phyloP scores from a whole-genome alignment of 2,888 invertebrate genomes.

The Lasius platythorax region DNA sequence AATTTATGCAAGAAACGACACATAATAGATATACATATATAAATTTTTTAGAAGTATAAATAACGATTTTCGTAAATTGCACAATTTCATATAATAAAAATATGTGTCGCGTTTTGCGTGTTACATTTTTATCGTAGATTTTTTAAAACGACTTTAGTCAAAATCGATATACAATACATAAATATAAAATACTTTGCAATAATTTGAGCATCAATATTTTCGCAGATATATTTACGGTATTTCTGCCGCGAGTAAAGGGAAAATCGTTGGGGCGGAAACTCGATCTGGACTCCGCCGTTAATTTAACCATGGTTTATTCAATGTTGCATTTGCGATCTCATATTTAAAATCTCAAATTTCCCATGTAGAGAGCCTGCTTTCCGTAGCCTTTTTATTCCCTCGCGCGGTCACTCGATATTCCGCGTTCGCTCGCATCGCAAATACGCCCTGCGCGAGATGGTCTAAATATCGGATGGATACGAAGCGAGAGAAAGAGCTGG shows the following conservation, averaged over 20 bases:
- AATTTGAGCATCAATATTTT: constrained; percentile 39
- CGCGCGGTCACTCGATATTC: constrained; percentile 45
- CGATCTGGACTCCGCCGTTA: background rate
- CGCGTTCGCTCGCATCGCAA: constrained; percentile 36
- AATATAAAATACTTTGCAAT: background rate
- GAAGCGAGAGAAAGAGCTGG: constrained; percentile 16
- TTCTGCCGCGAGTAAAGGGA: background rate
- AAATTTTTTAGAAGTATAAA: background rate
- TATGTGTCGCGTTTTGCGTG: background rate
- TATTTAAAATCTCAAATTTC: constrained; percentile 56
- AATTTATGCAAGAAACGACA: background rate
- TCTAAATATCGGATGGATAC: constrained; percentile 43
- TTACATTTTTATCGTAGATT: background rate
- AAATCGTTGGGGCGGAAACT: background rate
- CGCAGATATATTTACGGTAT: constrained; percentile 6
- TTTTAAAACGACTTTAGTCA: background rate
- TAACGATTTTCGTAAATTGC: background rate
- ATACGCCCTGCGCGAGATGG: constrained; percentile 11
- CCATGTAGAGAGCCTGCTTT: constrained; percentile 11
- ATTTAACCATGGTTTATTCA: constrained; percentile 56
- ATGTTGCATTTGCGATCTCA: constrained; percentile 33
- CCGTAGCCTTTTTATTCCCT: constrained; percentile 18
- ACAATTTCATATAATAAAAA: background rate
- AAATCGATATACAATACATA: constrained; percentile 1
- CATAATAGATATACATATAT: background rate